Base-by-base conservation (phyloP, 2,113 vertebrate species). In the Pseudois nayaur region DNA sequence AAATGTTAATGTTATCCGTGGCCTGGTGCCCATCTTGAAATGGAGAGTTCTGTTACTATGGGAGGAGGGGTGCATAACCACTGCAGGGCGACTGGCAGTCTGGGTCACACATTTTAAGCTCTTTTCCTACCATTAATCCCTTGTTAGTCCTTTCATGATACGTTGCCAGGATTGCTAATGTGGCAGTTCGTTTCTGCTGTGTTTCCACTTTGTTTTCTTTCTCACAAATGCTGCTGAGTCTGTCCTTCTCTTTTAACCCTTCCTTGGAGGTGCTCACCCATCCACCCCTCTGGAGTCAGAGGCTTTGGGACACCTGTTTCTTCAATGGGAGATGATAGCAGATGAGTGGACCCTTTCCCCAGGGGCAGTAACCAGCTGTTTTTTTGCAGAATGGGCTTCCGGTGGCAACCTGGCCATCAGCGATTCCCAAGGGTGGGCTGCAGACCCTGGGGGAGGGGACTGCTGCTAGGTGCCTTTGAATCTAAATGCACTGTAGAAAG, bases 131-230 rank as follows among this genome's bases (percentile, higher is more conserved):
- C 67, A 14, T 84, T 64, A 92, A 94, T 95, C 88, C 94, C 59
- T 85, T 54, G 33, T 67, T 84, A 74, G 85, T 19, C 55, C 85
- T 93, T 90, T 64, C 50, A 31, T 33, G 59, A 33, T 27, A 17
- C 9, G 45, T 52, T 81, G 83, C 94, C 85, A 89, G 90, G 67
- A 82, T 83, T 45, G 94, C 89, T 87, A 76, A 87, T 55, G 76
- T 60, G 52, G 92, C 96, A 71, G 1, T 88, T 87, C 45, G 0
- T 94, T 95, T 95, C 92, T 96, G 97, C 96, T 97, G 85, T 88
- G 94, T 95, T 96, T 95, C 89, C 94, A 95, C 2, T 87, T 97
- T 95, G 87, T 81, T 97, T 88, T 89, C 52, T 90, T 87, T 78
- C 89, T 94, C 62, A 36, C 1, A 9, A 55, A 87, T 7, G 9